These are phyloP conservation scores for Hippolais icterina DNA, from an alignment of 2,113 vertebrate species.

Conservation along the genomic window DNA sequence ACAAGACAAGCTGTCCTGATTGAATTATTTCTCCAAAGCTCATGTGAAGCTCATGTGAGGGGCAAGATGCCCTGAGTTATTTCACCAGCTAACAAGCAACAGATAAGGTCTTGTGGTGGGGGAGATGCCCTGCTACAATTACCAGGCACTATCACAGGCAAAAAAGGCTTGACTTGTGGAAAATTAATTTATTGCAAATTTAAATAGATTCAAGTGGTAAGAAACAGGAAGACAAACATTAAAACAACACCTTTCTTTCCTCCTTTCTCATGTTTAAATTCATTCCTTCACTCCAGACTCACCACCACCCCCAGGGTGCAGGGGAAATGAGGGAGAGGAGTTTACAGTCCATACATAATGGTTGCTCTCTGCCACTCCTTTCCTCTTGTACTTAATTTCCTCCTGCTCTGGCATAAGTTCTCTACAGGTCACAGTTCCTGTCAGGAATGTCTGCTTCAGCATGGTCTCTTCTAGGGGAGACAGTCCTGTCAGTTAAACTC, in stretches of 20 bases:
- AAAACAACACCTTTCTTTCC: not conserved
- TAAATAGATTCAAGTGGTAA: not conserved
- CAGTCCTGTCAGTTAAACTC: not conserved
- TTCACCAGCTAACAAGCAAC: not conserved
- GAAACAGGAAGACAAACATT: not conserved
- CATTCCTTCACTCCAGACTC: not conserved
- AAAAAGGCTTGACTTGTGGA: not conserved
- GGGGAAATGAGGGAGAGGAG: not conserved
- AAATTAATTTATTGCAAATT: not conserved
- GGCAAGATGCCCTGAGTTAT: not conserved
- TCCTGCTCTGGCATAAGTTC: not conserved
- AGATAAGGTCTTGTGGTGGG: not conserved
- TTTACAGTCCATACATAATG: not conserved
- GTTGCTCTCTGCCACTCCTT: not conserved
- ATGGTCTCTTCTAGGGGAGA: not conserved
- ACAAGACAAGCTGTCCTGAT: not conserved
- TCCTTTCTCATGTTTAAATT: not conserved
- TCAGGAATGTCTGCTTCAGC: not conserved
- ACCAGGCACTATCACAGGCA: not conserved
- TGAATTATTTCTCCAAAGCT: not conserved
- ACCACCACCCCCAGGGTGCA: not conserved
- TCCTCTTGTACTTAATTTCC: not conserved
- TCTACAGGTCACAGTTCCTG: not conserved
- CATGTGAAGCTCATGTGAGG: not conserved
- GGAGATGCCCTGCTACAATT: not conserved